phyloP scores from a whole-genome alignment of 2,113 vertebrate genomes.

The Gnathonemus longibarbis region DNA sequence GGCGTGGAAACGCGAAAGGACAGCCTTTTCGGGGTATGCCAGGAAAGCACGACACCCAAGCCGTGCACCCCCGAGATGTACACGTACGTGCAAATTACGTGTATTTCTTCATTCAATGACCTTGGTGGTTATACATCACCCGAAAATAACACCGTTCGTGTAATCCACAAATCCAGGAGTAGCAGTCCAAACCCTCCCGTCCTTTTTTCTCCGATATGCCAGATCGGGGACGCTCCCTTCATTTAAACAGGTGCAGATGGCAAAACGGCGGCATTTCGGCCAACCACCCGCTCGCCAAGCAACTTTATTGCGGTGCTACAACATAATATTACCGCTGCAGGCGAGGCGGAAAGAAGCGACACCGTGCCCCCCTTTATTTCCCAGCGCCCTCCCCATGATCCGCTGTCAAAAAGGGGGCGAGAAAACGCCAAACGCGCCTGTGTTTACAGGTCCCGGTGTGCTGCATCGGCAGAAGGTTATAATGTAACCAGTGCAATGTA shows the following conservation, averaged over 20 bases:
- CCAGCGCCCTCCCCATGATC: constrained; percentile 59
- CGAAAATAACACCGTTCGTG: constrained; percentile 52
- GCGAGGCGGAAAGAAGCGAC: constrained; percentile 50
- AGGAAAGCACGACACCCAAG: constrained; percentile 28
- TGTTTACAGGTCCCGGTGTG: constrained; percentile 33
- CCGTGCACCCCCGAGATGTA: constrained; percentile 14
- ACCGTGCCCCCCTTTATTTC: constrained; percentile 58
- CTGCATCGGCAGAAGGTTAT: constrained; percentile 23
- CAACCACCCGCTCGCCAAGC: constrained; percentile 49
- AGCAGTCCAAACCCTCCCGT: constrained; percentile 48
- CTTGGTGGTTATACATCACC: constrained; percentile 59
- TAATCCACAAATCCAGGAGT: constrained; percentile 46
- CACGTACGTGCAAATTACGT: constrained; percentile 34
- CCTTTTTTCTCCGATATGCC: constrained; percentile 44
- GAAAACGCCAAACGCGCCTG: constrained; percentile 26
- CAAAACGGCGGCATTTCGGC: constrained; percentile 41
- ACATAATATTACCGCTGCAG: constrained; percentile 43
- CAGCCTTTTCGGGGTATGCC: constrained; percentile 27
- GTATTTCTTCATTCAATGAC: constrained; percentile 55
- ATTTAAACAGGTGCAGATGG: constrained; percentile 58
- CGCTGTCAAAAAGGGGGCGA: constrained; percentile 42
- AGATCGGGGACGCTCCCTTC: constrained; percentile 49
- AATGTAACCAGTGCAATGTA: constrained; percentile 34
- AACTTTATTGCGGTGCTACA: constrained; percentile 66
- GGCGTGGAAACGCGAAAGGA: constrained; percentile 20